These are phyloP conservation scores for Iguana delicatissima DNA, from an alignment of 2,797 vertebrate genomes.

Conservation along the genomic window DNA sequence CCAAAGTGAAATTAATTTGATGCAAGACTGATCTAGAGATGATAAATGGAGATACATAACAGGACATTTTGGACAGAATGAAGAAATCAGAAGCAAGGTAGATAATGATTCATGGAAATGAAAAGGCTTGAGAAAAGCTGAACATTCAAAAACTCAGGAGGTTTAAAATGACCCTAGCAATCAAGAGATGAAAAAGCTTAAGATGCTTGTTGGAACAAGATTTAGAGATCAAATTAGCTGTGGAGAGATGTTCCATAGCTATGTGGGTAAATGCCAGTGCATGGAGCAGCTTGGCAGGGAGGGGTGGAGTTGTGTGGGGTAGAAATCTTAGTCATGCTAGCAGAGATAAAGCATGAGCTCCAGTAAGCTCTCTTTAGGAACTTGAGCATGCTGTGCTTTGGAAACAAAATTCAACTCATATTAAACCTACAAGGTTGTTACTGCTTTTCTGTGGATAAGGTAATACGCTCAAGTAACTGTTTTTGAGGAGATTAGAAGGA, in stretches of 20 bases:
- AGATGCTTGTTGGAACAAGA: background rate
- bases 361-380: slow-evolving; percentile 4
- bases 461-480: background rate
- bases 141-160: background rate
- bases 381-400: background rate
- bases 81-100: background rate
- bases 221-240: background rate
- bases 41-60: background rate
- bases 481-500: background rate
- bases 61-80: background rate
- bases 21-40: background rate
- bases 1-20: background rate
- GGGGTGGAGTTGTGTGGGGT: background rate
- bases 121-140: background rate
- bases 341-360: background rate
- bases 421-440: background rate
- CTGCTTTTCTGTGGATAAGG: background rate
- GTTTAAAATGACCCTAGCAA: background rate
- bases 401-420: background rate
- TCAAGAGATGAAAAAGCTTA: background rate
- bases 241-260: background rate
- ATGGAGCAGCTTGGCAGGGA: background rate
- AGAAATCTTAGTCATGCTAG: background rate
- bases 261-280: slow-evolving; percentile 6
- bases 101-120: background rate